Evolutionary conservation across 2,888 invertebrate genomes (phyloP).

Genomic region (Xylota sylvarum): DNA sequence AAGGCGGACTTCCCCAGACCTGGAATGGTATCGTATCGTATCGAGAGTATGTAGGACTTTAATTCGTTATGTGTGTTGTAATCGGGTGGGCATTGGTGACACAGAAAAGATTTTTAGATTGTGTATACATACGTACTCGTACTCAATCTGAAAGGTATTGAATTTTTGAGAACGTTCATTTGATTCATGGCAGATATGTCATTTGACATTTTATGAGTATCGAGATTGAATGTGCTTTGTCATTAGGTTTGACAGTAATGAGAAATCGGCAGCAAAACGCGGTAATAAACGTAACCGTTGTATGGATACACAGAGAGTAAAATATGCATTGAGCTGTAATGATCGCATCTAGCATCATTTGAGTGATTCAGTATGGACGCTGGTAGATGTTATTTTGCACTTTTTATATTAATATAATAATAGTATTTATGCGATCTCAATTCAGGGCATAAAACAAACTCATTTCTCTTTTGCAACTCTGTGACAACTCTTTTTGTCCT

Average conservation of each 20-base stretch:
- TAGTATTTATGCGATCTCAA: too few species aligned
- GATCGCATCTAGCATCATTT: too few species aligned
- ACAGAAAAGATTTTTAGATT: background rate
- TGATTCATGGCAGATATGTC: conserved; percentile 22
- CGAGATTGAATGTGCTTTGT: conserved; percentile 14
- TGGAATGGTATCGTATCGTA: too few species aligned
- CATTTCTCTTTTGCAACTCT: too few species aligned
- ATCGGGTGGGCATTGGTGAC: background rate
- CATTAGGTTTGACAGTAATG: conserved; percentile 23
- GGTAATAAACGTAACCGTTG: background rate
- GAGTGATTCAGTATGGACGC: too few species aligned
- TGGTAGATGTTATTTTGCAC: too few species aligned
- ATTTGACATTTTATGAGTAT: conserved; percentile 16
- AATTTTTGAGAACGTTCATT: conserved; percentile 11
- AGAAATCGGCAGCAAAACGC: background rate
- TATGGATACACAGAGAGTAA: too few species aligned
- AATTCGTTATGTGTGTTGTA: background rate
- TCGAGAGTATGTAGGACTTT: background rate
- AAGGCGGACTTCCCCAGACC: background rate
- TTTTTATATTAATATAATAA: too few species aligned
- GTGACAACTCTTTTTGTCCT: too few species aligned
- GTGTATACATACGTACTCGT: too few species aligned
- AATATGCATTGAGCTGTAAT: too few species aligned
- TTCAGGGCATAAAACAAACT: too few species aligned
- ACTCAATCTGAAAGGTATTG: background rate